Conservation (phyloP, 2,797 vertebrate genomes). For the Ambastaia sidthimunki region DNA sequence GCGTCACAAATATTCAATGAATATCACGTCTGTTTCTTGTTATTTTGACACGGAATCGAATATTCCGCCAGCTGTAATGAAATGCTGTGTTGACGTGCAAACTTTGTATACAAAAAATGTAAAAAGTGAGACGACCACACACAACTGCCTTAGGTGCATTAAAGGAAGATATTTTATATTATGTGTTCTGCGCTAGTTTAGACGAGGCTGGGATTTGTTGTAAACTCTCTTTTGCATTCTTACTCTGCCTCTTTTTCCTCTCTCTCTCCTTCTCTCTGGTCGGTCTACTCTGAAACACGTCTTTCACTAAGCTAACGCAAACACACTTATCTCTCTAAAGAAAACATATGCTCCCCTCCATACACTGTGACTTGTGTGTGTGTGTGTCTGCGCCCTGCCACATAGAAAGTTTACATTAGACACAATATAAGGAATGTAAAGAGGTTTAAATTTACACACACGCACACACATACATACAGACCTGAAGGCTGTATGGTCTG, state of each 20-base stretch:
- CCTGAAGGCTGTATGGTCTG: constrained; percentile 5
- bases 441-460: constrained; percentile 51
- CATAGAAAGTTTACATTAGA: constrained; percentile 58
- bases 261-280: constrained; percentile 24
- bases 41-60: constrained; percentile 29
- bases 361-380: constrained; percentile 45
- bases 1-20: background rate
- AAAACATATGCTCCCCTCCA: constrained; percentile 58
- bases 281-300: constrained; percentile 53
- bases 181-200: constrained; percentile 42
- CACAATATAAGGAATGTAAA: constrained; percentile 58
- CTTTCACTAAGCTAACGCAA: constrained; percentile 62
- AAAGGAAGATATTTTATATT: constrained; percentile 42
- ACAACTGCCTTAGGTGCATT: constrained; percentile 32
- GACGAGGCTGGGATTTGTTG: constrained; percentile 38
- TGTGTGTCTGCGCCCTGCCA: constrained; percentile 43
- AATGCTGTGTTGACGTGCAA: constrained; percentile 27
- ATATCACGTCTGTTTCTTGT: background rate
- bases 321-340: constrained; percentile 64
- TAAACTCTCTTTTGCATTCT: constrained; percentile 41
- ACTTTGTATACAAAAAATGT: constrained; percentile 14
- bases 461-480: constrained; percentile 24
- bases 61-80: constrained; percentile 8
- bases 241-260: constrained; percentile 27
- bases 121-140: constrained; percentile 52